phyloP scores from a whole-genome alignment of 64 coral and sea anemone genomes.

The Hydrozoanthus tunicans region DNA sequence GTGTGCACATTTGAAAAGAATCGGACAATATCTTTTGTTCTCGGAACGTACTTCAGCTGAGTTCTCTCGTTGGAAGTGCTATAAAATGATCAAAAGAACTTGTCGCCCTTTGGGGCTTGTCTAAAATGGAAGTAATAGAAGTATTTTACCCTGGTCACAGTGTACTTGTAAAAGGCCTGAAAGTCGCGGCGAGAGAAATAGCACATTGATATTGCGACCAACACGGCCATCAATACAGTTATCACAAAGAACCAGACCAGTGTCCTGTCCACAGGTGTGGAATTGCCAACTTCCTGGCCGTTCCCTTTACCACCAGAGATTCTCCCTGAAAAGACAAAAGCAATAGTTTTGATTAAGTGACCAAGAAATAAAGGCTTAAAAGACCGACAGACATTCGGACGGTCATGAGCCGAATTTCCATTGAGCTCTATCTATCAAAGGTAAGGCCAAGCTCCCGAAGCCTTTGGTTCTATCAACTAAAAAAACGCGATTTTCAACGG shows the following conservation, averaged over 20 bases:
- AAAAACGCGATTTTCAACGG: not conserved
- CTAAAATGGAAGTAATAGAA: conserved; percentile 57
- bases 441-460: too few species aligned
- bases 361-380: not conserved
- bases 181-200: conserved; percentile 3
- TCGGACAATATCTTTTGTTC: not conserved
- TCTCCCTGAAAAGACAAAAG: not conserved
- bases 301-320: not conserved
- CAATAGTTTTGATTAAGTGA: not conserved
- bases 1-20: too few species aligned
- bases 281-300: not conserved
- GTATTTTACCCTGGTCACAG: conserved; percentile 45
- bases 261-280: not conserved
- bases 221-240: conserved; percentile 1
- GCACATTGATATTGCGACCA: conserved; percentile 14
- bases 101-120: conserved; percentile 31
- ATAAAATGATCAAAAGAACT: conserved; percentile 17
- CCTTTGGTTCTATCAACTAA: too few species aligned
- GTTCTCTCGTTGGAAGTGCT: not conserved
- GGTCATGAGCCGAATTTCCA: not conserved
- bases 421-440: not conserved
- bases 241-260: conserved; percentile 25
- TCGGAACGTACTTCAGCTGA: not conserved
- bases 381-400: not conserved
- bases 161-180: conserved; percentile 29